These are phyloP conservation scores for Aradophagus sp. DNA, from an alignment of 1,140 invertebrate genomes.

Conservation along the genomic window DNA sequence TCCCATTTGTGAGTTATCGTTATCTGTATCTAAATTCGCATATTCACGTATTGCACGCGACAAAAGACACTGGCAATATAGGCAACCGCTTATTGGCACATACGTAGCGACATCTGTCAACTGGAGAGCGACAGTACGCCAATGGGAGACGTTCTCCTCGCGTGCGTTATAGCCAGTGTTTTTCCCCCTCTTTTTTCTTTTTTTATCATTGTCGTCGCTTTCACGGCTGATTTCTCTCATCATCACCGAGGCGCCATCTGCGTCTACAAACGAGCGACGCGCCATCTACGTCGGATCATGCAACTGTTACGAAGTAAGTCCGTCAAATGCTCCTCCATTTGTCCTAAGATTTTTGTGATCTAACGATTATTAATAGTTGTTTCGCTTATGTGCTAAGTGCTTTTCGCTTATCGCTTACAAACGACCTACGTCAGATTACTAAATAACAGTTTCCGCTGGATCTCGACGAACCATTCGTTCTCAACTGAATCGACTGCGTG, in stretches of 20 bases:
- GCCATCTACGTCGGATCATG: conserved; percentile 4
- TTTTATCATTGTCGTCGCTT: not conserved
- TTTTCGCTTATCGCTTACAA: conserved; percentile 47
- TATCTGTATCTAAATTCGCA: too few species aligned
- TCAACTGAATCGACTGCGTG: too few species aligned
- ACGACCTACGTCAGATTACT: conserved; percentile 44
- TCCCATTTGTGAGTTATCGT: too few species aligned
- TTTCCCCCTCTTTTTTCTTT: conserved; percentile 20
- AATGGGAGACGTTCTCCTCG: conserved; percentile 15
- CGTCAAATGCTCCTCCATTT: conserved; percentile 24
- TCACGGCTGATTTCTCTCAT: too few species aligned
- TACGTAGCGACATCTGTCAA: conserved; percentile 13
- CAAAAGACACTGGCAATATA: conserved; percentile 49
- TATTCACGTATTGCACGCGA: conserved; percentile 38
- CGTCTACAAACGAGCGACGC: not conserved
- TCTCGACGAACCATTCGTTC: too few species aligned
- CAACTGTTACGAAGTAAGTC: conserved; percentile 34
- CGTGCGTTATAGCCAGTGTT: conserved; percentile 33
- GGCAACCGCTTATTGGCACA: conserved; percentile 21
- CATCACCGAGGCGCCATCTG: conserved; percentile 5
- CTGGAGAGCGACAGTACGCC: conserved; percentile 12
- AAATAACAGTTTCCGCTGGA: too few species aligned
- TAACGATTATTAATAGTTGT: conserved; percentile 39
- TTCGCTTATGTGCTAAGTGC: conserved; percentile 24
- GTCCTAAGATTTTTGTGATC: conserved; percentile 35